A percentile compares a stretch with the other conserved stretches of the same genome.
phyloP scores from a whole-genome alignment of 2,113 vertebrate genomes.

The Prionailurus bengalensis region DNA sequence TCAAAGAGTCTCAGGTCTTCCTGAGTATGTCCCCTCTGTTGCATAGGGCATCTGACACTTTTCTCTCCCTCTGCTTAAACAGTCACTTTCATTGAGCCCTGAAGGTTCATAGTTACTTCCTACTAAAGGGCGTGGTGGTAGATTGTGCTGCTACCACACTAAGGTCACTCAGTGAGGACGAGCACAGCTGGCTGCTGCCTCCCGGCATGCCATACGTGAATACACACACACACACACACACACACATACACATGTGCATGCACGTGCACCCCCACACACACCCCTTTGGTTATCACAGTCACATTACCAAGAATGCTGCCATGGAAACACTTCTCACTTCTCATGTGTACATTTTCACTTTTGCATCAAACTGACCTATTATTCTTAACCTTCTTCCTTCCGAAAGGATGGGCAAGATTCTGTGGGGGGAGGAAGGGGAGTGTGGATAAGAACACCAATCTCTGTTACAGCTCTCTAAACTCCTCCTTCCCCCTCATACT shows the following conservation, averaged over 20 bases:
- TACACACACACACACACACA: not conserved
- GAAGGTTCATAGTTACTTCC: not conserved
- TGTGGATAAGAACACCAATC: not conserved
- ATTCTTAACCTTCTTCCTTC: not conserved
- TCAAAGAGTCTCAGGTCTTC: not conserved
- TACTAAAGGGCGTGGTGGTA: not conserved
- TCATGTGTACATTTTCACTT: not conserved
- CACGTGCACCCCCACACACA: not conserved
- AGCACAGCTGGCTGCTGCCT: not conserved
- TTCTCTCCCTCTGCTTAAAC: not conserved
- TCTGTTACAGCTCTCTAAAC: not conserved
- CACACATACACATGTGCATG: no score
- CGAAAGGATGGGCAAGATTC: not conserved
- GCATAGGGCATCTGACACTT: not conserved
- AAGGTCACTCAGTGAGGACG: not conserved
- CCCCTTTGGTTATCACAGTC: not conserved
- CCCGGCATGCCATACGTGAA: not conserved
- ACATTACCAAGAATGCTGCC: not conserved
- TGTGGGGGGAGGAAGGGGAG: not conserved
- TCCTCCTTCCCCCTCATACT: not conserved
- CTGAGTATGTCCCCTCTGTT: not conserved
- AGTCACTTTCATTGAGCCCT: not conserved
- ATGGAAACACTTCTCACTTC: not conserved
- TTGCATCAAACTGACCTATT: not conserved
- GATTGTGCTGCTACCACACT: fast-evolving